Conservation (phyloP, 2,888 invertebrate genomes). For the Patella ulyssiponensis region DNA sequence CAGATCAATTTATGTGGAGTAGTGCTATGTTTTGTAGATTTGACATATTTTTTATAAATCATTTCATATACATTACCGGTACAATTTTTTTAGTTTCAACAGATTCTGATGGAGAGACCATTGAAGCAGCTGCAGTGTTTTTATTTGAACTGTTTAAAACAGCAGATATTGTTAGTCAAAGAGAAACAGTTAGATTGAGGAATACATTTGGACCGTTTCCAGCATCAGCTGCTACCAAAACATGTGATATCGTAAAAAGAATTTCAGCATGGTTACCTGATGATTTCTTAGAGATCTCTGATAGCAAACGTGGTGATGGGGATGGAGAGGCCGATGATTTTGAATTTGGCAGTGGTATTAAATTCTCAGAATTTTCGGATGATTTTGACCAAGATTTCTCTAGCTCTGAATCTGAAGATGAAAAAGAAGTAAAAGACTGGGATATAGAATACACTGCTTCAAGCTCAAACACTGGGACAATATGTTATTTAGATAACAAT, state of each 20-base stretch:
- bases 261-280: constrained; percentile 63
- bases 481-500: constrained; percentile 17
- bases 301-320: constrained; percentile 49
- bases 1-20: neutral
- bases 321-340: constrained; percentile 54
- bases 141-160: constrained; percentile 64
- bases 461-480: constrained; percentile 15
- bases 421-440: constrained; percentile 41
- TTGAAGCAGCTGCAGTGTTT: constrained; percentile 63
- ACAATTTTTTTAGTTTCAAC: constrained; percentile 53
- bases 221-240: constrained; percentile 63
- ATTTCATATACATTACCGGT: neutral
- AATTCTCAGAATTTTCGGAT: constrained; percentile 44
- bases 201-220: constrained; percentile 69
- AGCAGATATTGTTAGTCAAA: constrained; percentile 54
- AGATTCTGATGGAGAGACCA: constrained; percentile 54
- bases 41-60: neutral
- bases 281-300: constrained; percentile 35
- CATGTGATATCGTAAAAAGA: constrained; percentile 55
- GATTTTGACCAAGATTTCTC: constrained; percentile 46
- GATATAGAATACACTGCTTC: constrained; percentile 49
- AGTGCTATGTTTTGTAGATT: neutral
- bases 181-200: constrained; percentile 56
- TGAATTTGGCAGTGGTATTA: constrained; percentile 61
- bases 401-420: constrained; percentile 59